Evolutionary conservation across 2,113 vertebrate species (phyloP), one percentile per base, ranked within the genome.

Genomic region (Gadus chalcogrammus): DNA sequence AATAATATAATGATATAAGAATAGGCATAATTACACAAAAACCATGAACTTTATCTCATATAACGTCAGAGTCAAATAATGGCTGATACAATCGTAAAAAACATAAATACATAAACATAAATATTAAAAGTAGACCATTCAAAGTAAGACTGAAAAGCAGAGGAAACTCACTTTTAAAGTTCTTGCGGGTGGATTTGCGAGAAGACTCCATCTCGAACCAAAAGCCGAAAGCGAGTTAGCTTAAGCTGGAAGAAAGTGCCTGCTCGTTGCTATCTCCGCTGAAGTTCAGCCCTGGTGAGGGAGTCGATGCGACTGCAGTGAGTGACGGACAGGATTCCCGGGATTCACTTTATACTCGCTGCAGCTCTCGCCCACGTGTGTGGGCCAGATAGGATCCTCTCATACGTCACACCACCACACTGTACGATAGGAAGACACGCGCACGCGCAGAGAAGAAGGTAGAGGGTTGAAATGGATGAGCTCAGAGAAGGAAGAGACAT

Each of bases 261-360:
- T 91, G 90, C 90, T 90, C 91, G 88, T 90, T 92, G 91, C 91
- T 93, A 93, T 93, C 91, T 93, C 89, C 88, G 90, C 92, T 91
- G 76, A 61, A 69, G 71, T 81, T 89, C 88, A 87, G 91, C 87
- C 87, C 84, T 88, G 90, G 88, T 77, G 72, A 75, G 38, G 75
- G 87, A 87, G 85, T 76, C 48, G 80, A 80, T 85, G 87, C 67
- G 62, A 81, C 85, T 84, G 65, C 69, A 59, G 2, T 86, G 88
- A 90, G 82, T 91, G 88, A 71, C 55, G 35, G 4, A 0, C 16
- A 5, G 73, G 74, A 70, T 70, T 75, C 78, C 74, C 65, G 69
- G 53, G 42, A 2, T 53, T 73, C 67, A 0, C 0, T 79, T 92
- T 92, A 93, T 91, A 92, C 69, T 27, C 75, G 69, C 27, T 61